phyloP scores from a whole-genome alignment of 2,797 vertebrate genomes.

The Oceanodroma leucorhoa region DNA sequence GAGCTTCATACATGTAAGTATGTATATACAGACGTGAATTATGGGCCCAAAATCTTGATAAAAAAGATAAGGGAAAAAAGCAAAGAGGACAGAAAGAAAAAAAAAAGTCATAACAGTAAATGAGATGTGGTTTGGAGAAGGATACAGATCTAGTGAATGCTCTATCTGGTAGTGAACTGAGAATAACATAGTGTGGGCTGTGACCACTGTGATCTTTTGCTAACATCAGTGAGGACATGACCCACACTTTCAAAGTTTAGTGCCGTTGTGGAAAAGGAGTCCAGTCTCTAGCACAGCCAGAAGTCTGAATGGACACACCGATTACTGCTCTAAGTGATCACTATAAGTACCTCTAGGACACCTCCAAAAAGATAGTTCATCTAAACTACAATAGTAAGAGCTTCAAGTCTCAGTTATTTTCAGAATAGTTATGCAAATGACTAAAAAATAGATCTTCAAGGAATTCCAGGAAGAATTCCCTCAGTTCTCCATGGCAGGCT shows the following conservation, averaged over 20 bases:
- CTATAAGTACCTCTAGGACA: not conserved
- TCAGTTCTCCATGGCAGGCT: not conserved
- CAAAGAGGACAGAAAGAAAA: not conserved
- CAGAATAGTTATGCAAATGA: not conserved
- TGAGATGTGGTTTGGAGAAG: not conserved
- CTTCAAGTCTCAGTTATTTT: not conserved
- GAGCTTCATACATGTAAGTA: not conserved
- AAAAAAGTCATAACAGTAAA: not conserved
- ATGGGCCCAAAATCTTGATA: not conserved
- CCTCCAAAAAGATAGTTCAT: not conserved
- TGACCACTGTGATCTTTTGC: not conserved
- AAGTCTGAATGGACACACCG: not conserved
- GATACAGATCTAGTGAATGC: not conserved
- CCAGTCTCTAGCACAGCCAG: not conserved
- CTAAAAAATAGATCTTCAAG: not conserved
- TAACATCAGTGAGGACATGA: not conserved
- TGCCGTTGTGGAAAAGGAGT: not conserved
- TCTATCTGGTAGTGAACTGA: not conserved
- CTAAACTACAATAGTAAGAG: not conserved
- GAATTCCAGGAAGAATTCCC: slow-evolving; percentile 7
- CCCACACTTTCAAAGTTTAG: not conserved
- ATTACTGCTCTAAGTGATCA: not conserved
- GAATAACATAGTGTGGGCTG: not conserved
- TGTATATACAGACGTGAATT: not conserved
- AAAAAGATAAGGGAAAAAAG: accelerated